Evolutionary conservation across 2,888 invertebrate genomes (phyloP).

Genomic region (Vanessa cardui): DNA sequence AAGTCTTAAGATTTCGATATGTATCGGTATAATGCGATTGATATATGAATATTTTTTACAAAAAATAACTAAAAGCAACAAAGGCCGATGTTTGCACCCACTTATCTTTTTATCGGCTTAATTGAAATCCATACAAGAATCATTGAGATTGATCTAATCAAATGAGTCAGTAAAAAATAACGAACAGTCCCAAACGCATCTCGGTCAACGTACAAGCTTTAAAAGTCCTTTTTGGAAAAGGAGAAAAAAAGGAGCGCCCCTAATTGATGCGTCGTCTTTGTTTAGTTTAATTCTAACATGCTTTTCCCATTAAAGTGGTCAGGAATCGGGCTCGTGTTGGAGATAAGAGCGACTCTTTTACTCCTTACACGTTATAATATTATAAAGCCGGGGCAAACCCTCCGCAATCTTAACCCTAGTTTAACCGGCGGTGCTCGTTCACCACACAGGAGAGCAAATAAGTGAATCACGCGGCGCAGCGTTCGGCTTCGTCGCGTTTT

Average conservation of each 20-base stretch:
- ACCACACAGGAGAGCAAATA: slow-evolving; percentile 68
- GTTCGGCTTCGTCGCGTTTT: slow-evolving; percentile 69
- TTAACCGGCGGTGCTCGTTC: slow-evolving; percentile 62
- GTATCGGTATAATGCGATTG: not conserved
- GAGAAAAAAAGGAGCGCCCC: slow-evolving; percentile 66
- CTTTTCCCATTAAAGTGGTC: slow-evolving; percentile 83
- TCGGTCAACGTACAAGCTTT: slow-evolving; percentile 74
- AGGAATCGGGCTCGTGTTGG: slow-evolving; percentile 74
- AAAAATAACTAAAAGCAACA: slow-evolving; percentile 41
- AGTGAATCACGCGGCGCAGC: slow-evolving; percentile 60
- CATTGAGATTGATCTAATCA: slow-evolving; percentile 80
- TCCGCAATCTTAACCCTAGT: slow-evolving; percentile 67
- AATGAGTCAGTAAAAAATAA: slow-evolving; percentile 77
- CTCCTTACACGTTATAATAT: slow-evolving; percentile 81
- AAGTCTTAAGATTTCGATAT: not conserved
- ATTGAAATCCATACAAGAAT: slow-evolving; percentile 78
- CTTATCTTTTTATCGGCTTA: slow-evolving; percentile 73
- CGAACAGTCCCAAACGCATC: slow-evolving; percentile 66
- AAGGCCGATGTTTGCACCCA: slow-evolving; percentile 62
- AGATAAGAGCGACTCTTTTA: slow-evolving; percentile 81
- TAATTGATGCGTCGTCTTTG: slow-evolving; percentile 84
- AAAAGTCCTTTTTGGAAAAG: slow-evolving; percentile 74
- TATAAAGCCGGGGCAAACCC: slow-evolving; percentile 66
- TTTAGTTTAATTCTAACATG: slow-evolving; percentile 84
- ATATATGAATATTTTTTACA: slow-evolving; percentile 19